Evolutionary conservation across 1,140 invertebrate species (phyloP).

Genomic region (Drosophila bipectinata): DNA sequence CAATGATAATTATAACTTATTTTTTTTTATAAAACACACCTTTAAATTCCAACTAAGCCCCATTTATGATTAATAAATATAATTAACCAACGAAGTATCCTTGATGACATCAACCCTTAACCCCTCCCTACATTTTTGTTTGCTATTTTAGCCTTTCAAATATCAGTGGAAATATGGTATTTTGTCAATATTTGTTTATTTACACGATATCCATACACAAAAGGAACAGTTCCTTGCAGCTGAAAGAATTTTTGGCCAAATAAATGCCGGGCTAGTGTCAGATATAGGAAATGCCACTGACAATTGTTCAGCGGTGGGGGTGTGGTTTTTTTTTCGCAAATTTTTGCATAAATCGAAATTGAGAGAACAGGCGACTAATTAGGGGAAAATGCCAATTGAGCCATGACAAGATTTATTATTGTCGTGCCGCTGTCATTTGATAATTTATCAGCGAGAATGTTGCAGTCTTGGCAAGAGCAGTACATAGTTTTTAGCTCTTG

Average conservation of each 20-base stretch:
- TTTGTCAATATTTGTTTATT: slow-evolving; percentile 49
- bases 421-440: slow-evolving; percentile 48
- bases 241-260: slow-evolving; percentile 6
- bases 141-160: slow-evolving; percentile 35
- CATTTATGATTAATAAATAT: neutral
- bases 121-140: slow-evolving; percentile 1
- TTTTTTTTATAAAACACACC: too few relatives aligned
- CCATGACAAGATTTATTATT: slow-evolving; percentile 74
- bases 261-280: slow-evolving; percentile 24
- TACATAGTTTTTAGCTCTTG: slow-evolving; percentile 9
- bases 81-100: neutral
- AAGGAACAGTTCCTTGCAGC: slow-evolving; percentile 34
- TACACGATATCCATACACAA: slow-evolving; percentile 28
- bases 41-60: too few relatives aligned
- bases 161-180: slow-evolving; percentile 34
- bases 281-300: slow-evolving; percentile 22
- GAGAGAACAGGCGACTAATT: slow-evolving; percentile 26
- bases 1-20: too few relatives aligned
- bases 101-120: neutral
- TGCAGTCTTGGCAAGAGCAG: slow-evolving; percentile 52
- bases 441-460: slow-evolving; percentile 66
- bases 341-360: slow-evolving; percentile 27
- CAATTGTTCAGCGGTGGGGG: slow-evolving; percentile 1
- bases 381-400: slow-evolving; percentile 64
- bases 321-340: neutral